These are phyloP conservation scores for Thaumatotibia leucotreta DNA, from an alignment of 1,140 invertebrate species.

Conservation along the genomic window DNA sequence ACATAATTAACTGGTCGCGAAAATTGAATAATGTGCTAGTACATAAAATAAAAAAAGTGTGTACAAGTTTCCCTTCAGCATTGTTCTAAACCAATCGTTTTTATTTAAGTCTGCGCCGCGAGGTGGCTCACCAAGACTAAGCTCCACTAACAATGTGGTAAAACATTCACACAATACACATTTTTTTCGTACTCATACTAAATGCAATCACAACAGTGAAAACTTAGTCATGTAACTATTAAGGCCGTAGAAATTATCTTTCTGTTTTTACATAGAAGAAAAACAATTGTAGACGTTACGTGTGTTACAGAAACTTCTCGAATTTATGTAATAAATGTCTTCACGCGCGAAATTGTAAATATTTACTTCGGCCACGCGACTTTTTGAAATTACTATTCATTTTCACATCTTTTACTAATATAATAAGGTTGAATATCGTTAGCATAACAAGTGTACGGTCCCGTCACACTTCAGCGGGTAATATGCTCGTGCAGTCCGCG, in stretches of 20 bases:
- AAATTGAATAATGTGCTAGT: neutral
- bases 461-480: conserved; percentile 5
- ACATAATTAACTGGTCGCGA: neutral
- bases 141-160: neutral
- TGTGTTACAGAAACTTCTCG: conserved; percentile 10
- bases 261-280: neutral
- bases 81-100: neutral
- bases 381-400: neutral
- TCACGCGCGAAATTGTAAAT: conserved; percentile 10
- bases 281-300: neutral
- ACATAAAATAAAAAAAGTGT: neutral
- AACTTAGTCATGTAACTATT: neutral
- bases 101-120: neutral
- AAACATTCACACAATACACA: neutral
- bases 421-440: neutral
- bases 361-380: neutral
- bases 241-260: neutral
- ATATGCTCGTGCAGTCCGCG: conserved; percentile 24
- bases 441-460: neutral
- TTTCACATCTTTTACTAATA: neutral
- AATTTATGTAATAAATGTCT: conserved; percentile 1
- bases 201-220: neutral
- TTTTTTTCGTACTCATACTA: neutral
- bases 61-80: neutral
- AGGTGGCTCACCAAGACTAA: neutral